These are phyloP conservation scores for Oophaga pumilio DNA, from an alignment of 2,113 vertebrate species.

Conservation along the genomic window DNA sequence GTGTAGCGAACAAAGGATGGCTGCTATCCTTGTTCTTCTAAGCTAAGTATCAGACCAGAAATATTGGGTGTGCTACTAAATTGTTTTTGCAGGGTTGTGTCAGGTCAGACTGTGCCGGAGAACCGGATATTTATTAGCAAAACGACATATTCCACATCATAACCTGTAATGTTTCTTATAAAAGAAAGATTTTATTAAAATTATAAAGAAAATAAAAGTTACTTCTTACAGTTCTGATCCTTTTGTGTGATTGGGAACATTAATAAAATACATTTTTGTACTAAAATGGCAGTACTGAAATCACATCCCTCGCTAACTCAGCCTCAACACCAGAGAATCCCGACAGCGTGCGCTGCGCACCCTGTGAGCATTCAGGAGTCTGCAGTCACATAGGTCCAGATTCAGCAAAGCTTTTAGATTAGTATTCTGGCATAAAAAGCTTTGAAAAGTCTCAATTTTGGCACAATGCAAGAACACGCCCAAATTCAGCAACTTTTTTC, in stretches of 20 bases:
- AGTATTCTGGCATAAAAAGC: no score
- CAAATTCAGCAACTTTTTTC: no score
- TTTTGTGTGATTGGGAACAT: background rate
- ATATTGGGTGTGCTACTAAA: background rate
- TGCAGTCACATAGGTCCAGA: no score
- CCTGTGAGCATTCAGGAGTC: no score
- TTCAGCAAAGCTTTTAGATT: no score
- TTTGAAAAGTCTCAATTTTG: no score
- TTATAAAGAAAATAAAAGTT: background rate
- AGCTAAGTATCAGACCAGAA: background rate
- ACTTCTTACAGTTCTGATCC: background rate
- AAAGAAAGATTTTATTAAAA: constrained; percentile 8
- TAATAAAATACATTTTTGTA: background rate
- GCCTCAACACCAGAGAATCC: no score
- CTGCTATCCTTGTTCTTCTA: background rate
- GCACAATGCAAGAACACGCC: no score
- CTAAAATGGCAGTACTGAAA: background rate
- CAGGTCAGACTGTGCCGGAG: no score
- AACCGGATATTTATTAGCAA: no score
- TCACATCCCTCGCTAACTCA: no score
- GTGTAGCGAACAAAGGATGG: background rate
- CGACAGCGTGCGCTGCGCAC: no score
- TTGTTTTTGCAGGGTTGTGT: background rate
- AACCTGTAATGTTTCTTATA: background rate
- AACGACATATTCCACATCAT: background rate